These are phyloP conservation scores for Torymus aiolomorphi DNA, from an alignment of 2,888 invertebrate genomes.

Conservation along the genomic window DNA sequence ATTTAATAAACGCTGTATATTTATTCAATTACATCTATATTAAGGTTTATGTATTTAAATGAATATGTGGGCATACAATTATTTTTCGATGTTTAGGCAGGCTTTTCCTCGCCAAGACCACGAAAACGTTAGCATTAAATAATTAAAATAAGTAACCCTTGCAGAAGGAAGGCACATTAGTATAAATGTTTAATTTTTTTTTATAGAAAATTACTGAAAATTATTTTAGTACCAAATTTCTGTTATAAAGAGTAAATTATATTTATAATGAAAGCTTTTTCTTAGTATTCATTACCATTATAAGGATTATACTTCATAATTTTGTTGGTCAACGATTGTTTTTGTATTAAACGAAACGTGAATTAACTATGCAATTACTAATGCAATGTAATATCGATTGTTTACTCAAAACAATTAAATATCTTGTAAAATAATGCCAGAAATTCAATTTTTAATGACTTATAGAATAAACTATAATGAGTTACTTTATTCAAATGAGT, in stretches of 20 bases:
- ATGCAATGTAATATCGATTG: no score
- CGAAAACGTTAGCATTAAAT: slow-evolving; percentile 16
- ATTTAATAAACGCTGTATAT: slow-evolving; percentile 1
- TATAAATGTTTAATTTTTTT: slow-evolving; percentile 33
- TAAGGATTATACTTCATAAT: no score
- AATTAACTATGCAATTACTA: no score
- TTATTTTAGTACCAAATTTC: neutral
- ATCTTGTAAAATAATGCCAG: no score
- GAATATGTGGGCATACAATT: slow-evolving; percentile 13
- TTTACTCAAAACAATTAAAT: no score
- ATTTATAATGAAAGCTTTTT: neutral
- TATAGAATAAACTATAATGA: no score
- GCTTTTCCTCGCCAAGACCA: slow-evolving; percentile 18
- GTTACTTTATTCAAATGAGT: neutral
- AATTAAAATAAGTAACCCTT: slow-evolving; percentile 7
- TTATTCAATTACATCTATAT: slow-evolving; percentile 13
- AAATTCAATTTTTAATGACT: no score
- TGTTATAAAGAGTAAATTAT: slow-evolving; percentile 7
- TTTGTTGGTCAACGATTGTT: no score
- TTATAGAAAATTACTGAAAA: slow-evolving; percentile 15
- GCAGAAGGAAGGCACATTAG: slow-evolving; percentile 41
- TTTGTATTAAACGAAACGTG: no score
- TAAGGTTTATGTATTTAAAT: neutral
- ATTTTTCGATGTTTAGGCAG: slow-evolving; percentile 31
- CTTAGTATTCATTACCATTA: no score